Evolutionary conservation across 2,888 invertebrate species (phyloP).

Genomic region (Stratiomys singularior): DNA sequence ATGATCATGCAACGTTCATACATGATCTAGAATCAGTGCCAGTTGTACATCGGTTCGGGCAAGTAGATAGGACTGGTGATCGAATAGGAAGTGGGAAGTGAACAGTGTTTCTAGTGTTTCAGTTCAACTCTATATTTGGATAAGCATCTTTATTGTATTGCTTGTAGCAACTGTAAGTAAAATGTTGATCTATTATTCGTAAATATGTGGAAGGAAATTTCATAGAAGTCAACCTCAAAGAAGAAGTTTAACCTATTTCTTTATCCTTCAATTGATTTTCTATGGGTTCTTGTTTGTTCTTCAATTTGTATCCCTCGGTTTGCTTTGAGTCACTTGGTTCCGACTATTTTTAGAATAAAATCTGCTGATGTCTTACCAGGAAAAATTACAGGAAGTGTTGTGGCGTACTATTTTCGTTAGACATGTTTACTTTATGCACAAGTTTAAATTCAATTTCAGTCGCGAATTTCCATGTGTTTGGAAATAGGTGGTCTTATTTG

Average conservation of each 20-base stretch:
- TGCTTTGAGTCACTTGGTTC: too few relatives aligned
- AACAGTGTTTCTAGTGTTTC: not conserved
- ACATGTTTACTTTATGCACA: too few relatives aligned
- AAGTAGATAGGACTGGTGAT: not conserved
- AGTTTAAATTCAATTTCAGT: too few relatives aligned
- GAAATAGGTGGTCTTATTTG: too few relatives aligned
- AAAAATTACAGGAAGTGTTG: slow-evolving; percentile 21
- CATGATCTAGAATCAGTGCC: slow-evolving; percentile 5
- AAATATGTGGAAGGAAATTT: too few relatives aligned
- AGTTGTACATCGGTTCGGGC: slow-evolving; percentile 15
- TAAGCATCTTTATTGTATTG: not conserved
- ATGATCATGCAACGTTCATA: not conserved
- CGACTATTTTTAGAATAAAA: slow-evolving; percentile 8
- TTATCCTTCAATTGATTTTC: too few relatives aligned
- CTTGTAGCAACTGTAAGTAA: not conserved
- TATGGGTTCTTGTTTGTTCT: too few relatives aligned
- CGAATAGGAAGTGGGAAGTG: not conserved
- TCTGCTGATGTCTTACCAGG: not conserved
- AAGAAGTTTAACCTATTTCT: too few relatives aligned
- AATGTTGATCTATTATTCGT: not conserved
- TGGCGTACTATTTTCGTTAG: not conserved
- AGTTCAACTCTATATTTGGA: not conserved
- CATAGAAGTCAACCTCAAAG: too few relatives aligned
- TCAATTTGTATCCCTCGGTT: too few relatives aligned
- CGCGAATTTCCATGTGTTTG: too few relatives aligned